Percentiles rank a stretch among this genome's conserved stretches.
These are phyloP conservation scores for Notolepis coatsorum DNA, from an alignment of 2,797 vertebrate genomes.

Conservation along the genomic window DNA sequence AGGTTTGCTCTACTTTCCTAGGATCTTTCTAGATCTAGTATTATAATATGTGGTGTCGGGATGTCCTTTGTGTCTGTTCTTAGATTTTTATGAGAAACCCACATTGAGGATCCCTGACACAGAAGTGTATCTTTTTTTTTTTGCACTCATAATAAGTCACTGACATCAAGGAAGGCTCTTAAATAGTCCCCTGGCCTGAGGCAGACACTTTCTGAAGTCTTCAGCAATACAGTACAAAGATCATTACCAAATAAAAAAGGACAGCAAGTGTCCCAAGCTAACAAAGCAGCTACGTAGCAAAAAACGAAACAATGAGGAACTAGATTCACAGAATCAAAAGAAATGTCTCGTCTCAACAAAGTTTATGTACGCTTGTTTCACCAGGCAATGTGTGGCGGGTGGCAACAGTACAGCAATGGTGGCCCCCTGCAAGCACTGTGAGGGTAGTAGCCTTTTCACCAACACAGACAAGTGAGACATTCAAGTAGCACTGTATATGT, in stretches of 20 bases:
- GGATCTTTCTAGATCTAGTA: conserved; percentile 32
- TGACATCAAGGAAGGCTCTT: conserved; percentile 56
- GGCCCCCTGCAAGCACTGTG: conserved; percentile 61
- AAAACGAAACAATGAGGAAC: conserved; percentile 34
- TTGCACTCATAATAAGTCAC: conserved; percentile 42
- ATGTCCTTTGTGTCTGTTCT: conserved; percentile 27
- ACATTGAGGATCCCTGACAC: conserved; percentile 56
- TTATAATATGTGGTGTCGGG: conserved; percentile 35
- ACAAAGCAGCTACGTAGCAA: conserved; percentile 44
- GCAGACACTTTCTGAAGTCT: conserved; percentile 10
- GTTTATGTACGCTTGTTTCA: conserved; percentile 22
- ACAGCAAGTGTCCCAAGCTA: conserved; percentile 38
- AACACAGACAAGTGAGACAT: conserved; percentile 66
- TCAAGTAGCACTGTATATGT: conserved; percentile 65
- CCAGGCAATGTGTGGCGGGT: conserved; percentile 46
- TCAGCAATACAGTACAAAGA: conserved; percentile 72
- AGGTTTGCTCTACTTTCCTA: conserved; percentile 32
- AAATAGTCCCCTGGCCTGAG: conserved; percentile 26
- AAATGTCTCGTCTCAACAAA: conserved; percentile 19
- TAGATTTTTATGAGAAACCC: conserved; percentile 37
- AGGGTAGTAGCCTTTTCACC: conserved; percentile 60
- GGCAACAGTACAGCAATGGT: conserved; percentile 43
- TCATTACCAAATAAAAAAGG: conserved; percentile 56
- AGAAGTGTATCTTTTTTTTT: conserved; percentile 45
- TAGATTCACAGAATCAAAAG: conserved; percentile 29